Percentiles rank a stretch among this genome's conserved stretches.
phyloP scores from a whole-genome alignment of 2,888 invertebrate species.

The Microdon myrmicae region DNA sequence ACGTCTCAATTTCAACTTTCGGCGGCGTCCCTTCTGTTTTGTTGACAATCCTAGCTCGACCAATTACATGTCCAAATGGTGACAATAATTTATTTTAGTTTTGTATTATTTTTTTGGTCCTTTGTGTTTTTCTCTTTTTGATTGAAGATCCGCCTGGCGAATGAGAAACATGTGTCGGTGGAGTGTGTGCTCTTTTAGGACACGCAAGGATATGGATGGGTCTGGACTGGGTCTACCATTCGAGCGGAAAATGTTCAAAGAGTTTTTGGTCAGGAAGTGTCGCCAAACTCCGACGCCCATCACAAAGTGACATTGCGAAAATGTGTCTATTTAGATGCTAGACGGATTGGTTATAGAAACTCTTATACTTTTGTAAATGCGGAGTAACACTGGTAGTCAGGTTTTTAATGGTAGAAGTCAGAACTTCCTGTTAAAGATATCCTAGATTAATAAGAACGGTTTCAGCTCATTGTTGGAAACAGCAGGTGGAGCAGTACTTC shows the following conservation, averaged over 20 bases:
- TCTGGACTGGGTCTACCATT: conserved; percentile 12
- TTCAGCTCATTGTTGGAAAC: too few relatives aligned
- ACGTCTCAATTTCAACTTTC: conserved; percentile 47
- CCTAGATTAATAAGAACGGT: too few relatives aligned
- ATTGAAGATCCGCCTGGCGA: conserved; percentile 37
- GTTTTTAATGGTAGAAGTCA: too few relatives aligned
- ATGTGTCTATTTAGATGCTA: conserved; percentile 11
- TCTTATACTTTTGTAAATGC: too few relatives aligned
- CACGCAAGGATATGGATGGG: conserved; percentile 30
- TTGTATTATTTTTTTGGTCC: too few relatives aligned
- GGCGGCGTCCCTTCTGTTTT: conserved; percentile 47
- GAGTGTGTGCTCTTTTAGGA: conserved; percentile 42
- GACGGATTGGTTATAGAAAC: too few relatives aligned
- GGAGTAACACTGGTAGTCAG: too few relatives aligned
- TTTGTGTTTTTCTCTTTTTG: conserved; percentile 17
- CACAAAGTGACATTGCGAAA: conserved; percentile 35
- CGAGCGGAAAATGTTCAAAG: conserved; percentile 47
- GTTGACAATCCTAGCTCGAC: conserved; percentile 44
- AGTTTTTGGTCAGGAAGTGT: conserved; percentile 37
- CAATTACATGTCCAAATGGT: conserved; percentile 52
- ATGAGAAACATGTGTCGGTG: conserved; percentile 36
- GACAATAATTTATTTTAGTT: conserved; percentile 50
- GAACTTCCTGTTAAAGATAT: too few relatives aligned
- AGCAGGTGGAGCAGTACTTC: too few relatives aligned
- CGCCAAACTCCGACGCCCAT: conserved; percentile 23